These are phyloP conservation scores for Podarcis lilfordi DNA, from an alignment of 2,797 vertebrate species.

Conservation along the genomic window DNA sequence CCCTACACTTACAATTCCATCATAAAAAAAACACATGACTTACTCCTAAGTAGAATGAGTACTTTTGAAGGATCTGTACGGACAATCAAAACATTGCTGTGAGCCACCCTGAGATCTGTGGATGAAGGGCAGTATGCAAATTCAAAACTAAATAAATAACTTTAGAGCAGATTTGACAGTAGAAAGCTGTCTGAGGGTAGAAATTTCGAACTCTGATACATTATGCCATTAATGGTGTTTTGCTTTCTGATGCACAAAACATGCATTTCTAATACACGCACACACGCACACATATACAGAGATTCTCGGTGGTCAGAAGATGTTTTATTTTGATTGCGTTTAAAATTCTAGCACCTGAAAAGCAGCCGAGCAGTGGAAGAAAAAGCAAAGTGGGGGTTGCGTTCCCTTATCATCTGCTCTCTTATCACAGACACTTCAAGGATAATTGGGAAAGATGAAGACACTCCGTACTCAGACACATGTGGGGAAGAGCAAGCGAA, in stretches of 20 bases:
- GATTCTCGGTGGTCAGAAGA: not conserved
- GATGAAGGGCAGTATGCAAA: too few relatives aligned
- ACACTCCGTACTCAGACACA: not conserved
- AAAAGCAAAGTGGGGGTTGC: not conserved
- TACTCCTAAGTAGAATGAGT: not conserved
- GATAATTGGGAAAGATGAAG: not conserved
- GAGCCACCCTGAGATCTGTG: too few relatives aligned
- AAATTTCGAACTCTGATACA: not conserved
- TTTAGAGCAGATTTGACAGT: not conserved
- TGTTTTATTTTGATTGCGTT: not conserved
- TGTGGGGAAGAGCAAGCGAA: accelerated
- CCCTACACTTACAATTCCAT: not conserved
- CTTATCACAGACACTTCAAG: not conserved
- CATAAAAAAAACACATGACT: not conserved
- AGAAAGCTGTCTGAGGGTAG: not conserved
- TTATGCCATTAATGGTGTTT: not conserved
- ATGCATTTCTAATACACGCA: not conserved
- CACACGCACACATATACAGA: not conserved
- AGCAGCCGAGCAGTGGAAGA: not conserved
- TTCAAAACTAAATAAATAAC: too few relatives aligned
- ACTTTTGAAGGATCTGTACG: too few relatives aligned
- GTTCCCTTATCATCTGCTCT: not conserved
- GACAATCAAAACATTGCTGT: too few relatives aligned
- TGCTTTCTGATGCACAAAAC: not conserved
- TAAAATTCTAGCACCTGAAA: not conserved